Conservation (phyloP, 2,888 invertebrate genomes). For the Scaptomyza polygonia region DNA sequence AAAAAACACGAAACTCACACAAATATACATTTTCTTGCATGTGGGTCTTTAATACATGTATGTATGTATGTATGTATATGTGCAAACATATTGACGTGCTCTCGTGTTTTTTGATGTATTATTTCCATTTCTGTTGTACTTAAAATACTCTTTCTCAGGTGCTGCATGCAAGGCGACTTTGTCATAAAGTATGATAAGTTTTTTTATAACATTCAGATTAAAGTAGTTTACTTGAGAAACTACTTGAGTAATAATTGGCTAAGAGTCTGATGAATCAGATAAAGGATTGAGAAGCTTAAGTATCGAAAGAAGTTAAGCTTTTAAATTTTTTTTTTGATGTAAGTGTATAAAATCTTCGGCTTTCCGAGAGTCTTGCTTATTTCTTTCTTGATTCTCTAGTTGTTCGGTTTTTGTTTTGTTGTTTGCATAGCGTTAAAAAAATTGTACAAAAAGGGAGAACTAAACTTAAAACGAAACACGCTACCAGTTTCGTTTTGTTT, state of each 20-base stretch:
- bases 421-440: slow-evolving; percentile 62
- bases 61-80: slow-evolving; percentile 9
- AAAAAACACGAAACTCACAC: slow-evolving; percentile 70
- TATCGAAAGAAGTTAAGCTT: neutral
- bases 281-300: neutral
- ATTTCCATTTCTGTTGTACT: slow-evolving; percentile 30
- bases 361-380: too few relatives aligned
- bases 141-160: slow-evolving; percentile 23
- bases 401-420: slow-evolving; percentile 53
- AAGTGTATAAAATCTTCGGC: slow-evolving; percentile 21
- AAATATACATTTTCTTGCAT: slow-evolving; percentile 13
- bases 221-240: neutral
- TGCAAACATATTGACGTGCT: slow-evolving; percentile 1
- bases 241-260: neutral
- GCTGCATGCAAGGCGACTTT: neutral
- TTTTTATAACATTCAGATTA: neutral
- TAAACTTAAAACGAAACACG: slow-evolving; percentile 69
- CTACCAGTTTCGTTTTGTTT: slow-evolving; percentile 55
- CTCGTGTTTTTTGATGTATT: slow-evolving; percentile 17
- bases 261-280: neutral
- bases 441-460: slow-evolving; percentile 49
- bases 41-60: slow-evolving; percentile 21
- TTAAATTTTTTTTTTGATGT: neutral
- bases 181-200: neutral
- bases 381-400: slow-evolving; percentile 22